phyloP scores from a whole-genome alignment of 2,797 vertebrate genomes.

The Anniella stebbinsi region DNA sequence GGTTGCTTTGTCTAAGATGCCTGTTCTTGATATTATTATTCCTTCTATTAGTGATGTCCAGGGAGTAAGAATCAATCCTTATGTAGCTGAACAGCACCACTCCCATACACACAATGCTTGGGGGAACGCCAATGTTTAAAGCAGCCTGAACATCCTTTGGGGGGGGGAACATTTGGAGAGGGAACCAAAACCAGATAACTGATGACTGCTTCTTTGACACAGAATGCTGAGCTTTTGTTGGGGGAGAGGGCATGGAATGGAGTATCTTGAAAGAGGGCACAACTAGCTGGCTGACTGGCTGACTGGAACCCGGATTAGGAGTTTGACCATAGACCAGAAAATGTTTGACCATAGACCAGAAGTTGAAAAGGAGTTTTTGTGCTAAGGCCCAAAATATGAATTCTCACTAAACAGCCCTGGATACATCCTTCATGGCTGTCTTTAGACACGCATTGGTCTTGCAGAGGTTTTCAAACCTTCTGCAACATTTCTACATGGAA shows the following conservation, averaged over 20 bases:
- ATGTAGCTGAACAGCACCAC: neutral
- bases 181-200: neutral
- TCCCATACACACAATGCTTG: too few relatives aligned
- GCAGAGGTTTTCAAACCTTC: neutral
- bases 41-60: neutral
- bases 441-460: neutral
- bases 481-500: neutral
- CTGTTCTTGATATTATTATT: conserved; percentile 47
- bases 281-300: neutral
- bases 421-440: too few relatives aligned
- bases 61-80: neutral
- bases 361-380: neutral
- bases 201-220: neutral
- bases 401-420: too few relatives aligned
- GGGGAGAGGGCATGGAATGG: neutral
- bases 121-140: neutral
- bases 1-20: conserved; percentile 59
- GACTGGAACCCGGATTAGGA: neutral
- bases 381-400: neutral
- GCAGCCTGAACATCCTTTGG: neutral
- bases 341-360: conserved; percentile 69
- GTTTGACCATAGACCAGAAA: conserved; percentile 68
- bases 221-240: neutral
- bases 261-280: neutral
- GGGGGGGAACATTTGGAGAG: conserved; percentile 22